These are phyloP conservation scores for Raja brachyura DNA, from an alignment of 2,113 vertebrate species.

Conservation along the genomic window DNA sequence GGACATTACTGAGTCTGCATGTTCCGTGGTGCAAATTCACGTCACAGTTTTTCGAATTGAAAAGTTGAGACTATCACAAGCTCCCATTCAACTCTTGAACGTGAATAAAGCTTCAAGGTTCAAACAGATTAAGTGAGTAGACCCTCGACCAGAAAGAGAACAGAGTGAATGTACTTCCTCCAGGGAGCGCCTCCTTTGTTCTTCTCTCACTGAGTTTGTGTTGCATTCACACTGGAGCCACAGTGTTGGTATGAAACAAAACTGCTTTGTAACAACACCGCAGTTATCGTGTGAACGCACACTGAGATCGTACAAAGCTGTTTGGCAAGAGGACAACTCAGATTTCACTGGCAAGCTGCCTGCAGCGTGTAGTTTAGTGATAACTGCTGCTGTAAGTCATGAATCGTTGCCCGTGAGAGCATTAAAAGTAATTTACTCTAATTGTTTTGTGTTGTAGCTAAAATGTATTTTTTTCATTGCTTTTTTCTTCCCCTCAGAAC, in stretches of 20 bases:
- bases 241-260: background rate
- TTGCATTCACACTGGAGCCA: background rate
- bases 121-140: background rate
- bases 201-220: background rate
- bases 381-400: background rate
- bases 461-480: background rate
- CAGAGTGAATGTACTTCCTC: background rate
- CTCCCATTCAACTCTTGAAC: background rate
- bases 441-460: background rate
- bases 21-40: background rate
- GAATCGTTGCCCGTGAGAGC: background rate
- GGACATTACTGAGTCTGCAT: background rate
- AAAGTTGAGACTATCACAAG: background rate
- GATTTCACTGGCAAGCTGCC: background rate
- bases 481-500: background rate
- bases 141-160: too few relatives aligned
- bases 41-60: background rate
- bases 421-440: conserved; percentile 2
- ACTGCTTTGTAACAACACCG: background rate
- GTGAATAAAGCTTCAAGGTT: background rate
- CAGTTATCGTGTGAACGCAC: background rate
- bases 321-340: background rate
- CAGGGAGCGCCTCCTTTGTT: background rate
- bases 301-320: background rate
- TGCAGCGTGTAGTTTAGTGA: background rate